Evolutionary conservation across 37 sponge, comb jelly and placozoan species (phyloP).

Genomic region (Oopsacas minuta): DNA sequence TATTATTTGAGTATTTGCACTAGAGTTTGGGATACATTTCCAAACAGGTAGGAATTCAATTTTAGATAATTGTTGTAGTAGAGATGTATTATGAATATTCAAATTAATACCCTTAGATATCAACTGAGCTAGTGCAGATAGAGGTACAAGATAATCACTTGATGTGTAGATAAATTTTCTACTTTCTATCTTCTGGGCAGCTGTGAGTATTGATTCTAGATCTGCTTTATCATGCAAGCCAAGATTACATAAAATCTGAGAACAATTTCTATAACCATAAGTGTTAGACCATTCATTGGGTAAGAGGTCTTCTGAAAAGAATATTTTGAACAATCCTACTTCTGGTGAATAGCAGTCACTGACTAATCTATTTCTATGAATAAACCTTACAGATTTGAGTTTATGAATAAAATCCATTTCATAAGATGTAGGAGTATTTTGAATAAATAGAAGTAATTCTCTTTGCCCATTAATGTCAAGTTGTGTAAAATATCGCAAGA

Average conservation of each 20-base stretch:
- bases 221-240: background rate
- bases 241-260: background rate
- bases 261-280: background rate
- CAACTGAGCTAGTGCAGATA: background rate
- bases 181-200: background rate
- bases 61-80: background rate
- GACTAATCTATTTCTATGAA: background rate
- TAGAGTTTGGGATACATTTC: background rate
- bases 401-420: background rate
- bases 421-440: background rate
- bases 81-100: background rate
- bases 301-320: background rate
- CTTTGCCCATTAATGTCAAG: background rate
- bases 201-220: background rate
- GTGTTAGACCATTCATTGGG: background rate
- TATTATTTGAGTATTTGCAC: background rate
- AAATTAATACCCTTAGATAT: background rate
- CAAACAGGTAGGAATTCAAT: slow-evolving; percentile 3
- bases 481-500: background rate
- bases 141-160: background rate
- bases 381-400: background rate
- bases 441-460: background rate
- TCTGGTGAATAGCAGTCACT: background rate
- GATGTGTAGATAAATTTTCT: background rate
- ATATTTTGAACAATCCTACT: background rate